Base-by-base conservation (phyloP, 2,113 vertebrate genomes). In the Anhinga anhinga region DNA sequence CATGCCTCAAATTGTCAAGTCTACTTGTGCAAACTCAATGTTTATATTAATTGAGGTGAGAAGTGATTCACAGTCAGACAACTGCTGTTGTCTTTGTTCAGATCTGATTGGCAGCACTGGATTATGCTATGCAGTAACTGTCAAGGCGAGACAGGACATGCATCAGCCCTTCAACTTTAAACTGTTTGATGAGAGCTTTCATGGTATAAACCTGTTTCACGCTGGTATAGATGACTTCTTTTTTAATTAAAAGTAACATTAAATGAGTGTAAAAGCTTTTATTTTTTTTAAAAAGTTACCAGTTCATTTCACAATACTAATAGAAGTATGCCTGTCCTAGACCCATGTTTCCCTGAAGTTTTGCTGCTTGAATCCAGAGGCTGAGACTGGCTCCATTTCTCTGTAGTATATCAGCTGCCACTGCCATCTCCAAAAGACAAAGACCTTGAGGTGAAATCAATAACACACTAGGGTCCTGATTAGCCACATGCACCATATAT, bases 41-140 rank as follows among this genome's bases (percentile, higher is more conserved):
- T 94, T 95, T 77, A 50, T 88, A 92, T 92, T 91, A 98, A 93
- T 93, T 85, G 93, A 96, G 73, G 80, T 94, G 88, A 93, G 95
- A 93, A 96, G 94, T 97, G 96, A 96, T 97, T 97, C 93, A 94
- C 52, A 69, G 83, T 90, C 90, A 96, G 78, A 78, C 77, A 94
- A 93, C 90, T 80, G 40, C 74, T 93, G 36, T 85, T 97, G 89
- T 69, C 91, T 95, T 93, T 95, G 91, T 97, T 96, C 7, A 5
- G 27, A 96, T 96, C 93, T 96, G 94, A 97, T 96, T 91, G 91
- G 93, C 95, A 96, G 63, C 30, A 26, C 52, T 71, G 55, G 92
- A 96, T 96, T 95, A 96, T 90, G 93, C 77, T 79, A 47, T 79
- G 82, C 88, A 87, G 73, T 95, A 93, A 61, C 90, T 94, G 88